phyloP scores from a whole-genome alignment of 1,140 invertebrate genomes.

The Amyelois transitella region DNA sequence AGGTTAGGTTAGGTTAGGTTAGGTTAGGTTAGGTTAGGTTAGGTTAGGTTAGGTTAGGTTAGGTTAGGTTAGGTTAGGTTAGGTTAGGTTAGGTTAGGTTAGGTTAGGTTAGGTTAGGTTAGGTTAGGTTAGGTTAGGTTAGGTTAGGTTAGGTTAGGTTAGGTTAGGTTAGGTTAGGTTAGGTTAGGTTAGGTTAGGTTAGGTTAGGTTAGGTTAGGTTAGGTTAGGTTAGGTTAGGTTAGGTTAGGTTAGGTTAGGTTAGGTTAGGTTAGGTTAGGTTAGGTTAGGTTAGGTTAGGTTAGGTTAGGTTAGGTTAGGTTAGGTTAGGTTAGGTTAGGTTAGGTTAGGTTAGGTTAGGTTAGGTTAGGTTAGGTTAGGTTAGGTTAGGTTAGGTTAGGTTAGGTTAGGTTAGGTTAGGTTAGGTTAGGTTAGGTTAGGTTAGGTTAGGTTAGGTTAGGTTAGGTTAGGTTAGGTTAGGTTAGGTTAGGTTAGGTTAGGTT shows the following conservation, averaged over 20 bases:
- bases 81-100: constrained; percentile 41
- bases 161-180: constrained; percentile 17
- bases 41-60: constrained; percentile 35
- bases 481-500: constrained; percentile 3
- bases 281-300: constrained; percentile 13
- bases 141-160: constrained; percentile 19
- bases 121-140: constrained; percentile 36
- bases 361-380: constrained; percentile 34
- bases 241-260: constrained; percentile 18
- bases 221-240: constrained; percentile 16
- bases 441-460: constrained; percentile 15
- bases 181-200: constrained; percentile 6
- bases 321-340: constrained; percentile 19
- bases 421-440: background rate
- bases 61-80: constrained; percentile 38
- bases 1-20: constrained; percentile 34
- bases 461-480: background rate
- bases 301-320: constrained; percentile 11
- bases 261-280: constrained; percentile 13
- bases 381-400: constrained; percentile 17
- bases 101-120: constrained; percentile 38
- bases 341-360: constrained; percentile 41
- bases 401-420: background rate
- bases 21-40: constrained; percentile 42
- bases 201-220: constrained; percentile 14